A percentile compares a stretch with the other conserved stretches of the same genome.
phyloP scores from a whole-genome alignment of 2,888 invertebrate species.

The Geotrupes spiniger region DNA sequence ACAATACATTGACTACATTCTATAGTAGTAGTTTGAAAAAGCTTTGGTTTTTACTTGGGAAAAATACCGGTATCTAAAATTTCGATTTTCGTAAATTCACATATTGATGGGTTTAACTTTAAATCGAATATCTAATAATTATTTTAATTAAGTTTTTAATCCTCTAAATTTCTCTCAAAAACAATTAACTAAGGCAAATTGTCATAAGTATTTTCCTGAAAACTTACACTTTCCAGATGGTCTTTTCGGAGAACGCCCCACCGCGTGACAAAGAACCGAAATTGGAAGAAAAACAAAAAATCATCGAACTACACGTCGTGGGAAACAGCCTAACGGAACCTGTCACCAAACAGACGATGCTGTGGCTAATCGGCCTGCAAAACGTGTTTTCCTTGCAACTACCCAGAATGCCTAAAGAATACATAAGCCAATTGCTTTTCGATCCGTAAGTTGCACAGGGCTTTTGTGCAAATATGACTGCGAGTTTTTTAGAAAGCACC shows the following conservation, averaged over 20 bases:
- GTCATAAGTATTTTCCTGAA: too few relatives aligned
- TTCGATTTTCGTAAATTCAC: too few relatives aligned
- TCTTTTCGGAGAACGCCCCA: constrained; percentile 81
- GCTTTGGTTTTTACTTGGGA: too few relatives aligned
- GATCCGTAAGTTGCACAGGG: constrained; percentile 69
- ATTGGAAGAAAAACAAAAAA: constrained; percentile 81
- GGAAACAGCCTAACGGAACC: constrained; percentile 87
- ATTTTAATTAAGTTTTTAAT: constrained; percentile 5
- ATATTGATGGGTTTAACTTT: too few relatives aligned
- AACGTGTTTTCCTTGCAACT: constrained; percentile 95
- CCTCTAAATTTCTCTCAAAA: too few relatives aligned
- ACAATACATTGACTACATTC: too few relatives aligned
- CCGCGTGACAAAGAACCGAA: constrained; percentile 86
- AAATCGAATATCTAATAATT: too few relatives aligned
- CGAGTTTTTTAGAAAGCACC: constrained; percentile 70
- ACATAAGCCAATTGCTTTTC: constrained; percentile 92
- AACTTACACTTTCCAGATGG: constrained; percentile 58
- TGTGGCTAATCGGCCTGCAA: constrained; percentile 90
- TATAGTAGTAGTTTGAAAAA: too few relatives aligned
- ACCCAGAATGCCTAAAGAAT: constrained; percentile 96
- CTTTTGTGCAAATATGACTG: not conserved
- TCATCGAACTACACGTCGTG: constrained; percentile 91
- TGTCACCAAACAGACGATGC: constrained; percentile 85
- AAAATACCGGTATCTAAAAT: too few relatives aligned
- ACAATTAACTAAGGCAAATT: too few relatives aligned